Percentiles rank a stretch among this genome's conserved stretches.
Evolutionary conservation across 1,140 invertebrate genomes (phyloP).

Genomic region (Ephestia elutella): DNA sequence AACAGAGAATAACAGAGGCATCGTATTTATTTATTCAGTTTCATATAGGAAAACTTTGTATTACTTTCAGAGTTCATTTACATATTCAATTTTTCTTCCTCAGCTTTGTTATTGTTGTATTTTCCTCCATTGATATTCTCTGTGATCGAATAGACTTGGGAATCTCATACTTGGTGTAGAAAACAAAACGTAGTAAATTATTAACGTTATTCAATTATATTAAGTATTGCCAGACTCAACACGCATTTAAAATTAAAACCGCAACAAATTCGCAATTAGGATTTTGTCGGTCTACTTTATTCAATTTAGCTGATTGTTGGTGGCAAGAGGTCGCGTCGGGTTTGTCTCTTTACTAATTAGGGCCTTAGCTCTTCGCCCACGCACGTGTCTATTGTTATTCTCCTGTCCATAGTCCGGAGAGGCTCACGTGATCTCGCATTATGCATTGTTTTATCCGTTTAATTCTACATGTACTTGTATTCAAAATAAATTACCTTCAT

Average conservation of each 20-base stretch:
- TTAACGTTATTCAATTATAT: too few species aligned
- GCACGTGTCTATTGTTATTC: conserved; percentile 40
- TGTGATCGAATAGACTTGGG: neutral
- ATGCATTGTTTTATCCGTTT: conserved; percentile 10
- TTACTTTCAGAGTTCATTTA: conserved; percentile 33
- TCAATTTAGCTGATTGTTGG: conserved; percentile 63
- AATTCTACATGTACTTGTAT: conserved; percentile 11
- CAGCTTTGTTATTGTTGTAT: neutral
- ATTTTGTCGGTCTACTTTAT: conserved; percentile 56
- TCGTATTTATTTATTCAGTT: conserved; percentile 47
- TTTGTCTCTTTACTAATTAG: conserved; percentile 61
- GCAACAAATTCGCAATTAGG: conserved; percentile 48
- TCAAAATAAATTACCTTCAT: conserved; percentile 14
- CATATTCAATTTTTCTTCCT: conserved; percentile 15
- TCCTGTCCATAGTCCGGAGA: conserved; percentile 22
- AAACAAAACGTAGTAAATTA: neutral
- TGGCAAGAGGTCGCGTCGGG: conserved; percentile 63
- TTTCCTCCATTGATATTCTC: neutral
- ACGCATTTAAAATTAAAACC: conserved; percentile 16
- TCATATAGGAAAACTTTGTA: conserved; percentile 39
- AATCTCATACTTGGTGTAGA: neutral
- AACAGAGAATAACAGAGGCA: conserved; percentile 43
- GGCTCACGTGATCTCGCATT: conserved; percentile 21
- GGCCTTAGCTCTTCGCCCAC: conserved; percentile 53
- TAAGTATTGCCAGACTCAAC: too few species aligned